Evolutionary conservation across 2,888 invertebrate genomes (phyloP), one percentile per base, ranked within the genome.

Genomic region (Platynereis dumerilii): DNA sequence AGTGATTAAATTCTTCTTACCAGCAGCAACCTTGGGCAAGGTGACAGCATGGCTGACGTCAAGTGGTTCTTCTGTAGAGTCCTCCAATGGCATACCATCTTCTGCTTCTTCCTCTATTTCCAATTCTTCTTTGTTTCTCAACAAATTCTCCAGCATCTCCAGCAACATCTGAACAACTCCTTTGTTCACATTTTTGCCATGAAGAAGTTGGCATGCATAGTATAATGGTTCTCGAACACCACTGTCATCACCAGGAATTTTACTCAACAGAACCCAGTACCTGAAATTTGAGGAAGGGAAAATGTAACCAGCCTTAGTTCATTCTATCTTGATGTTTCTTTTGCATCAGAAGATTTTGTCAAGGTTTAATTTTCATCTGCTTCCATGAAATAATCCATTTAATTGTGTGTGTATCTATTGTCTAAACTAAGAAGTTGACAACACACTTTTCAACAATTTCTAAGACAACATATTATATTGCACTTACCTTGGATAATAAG

Each of bases 251-350:
- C 54, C 63, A 2, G 58, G 55, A 34, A 28, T 24, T 75, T 90
- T 91, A 1, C 89, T 88, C 28, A 96, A 85, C 53, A 93, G 85
- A 27, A 87, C 79, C 78, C 91, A 92, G 78, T 91, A 92, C 60
- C 80, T 79, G 60, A 12, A 26, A 42, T 42, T 10, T 42, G 10
- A 17, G 27, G 28, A n/a, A 17, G 15, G 24, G 44, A 12, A 17
- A 39, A 15, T 1, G 1, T 12, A 28, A 28, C 29, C 27, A 27
- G n/a, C 22, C 27, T 12, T 56, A 20, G 29, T 17, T 22, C 12
- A n/a, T n/a, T n/a, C n/a, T n/a, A n/a, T n/a, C n/a, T n/a, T n/a
- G n/a, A n/a, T n/a, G n/a, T n/a, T n/a, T n/a, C n/a, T n/a, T n/a
- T n/a, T n/a, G n/a, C n/a, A n/a, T n/a, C n/a, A n/a, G n/a, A n/a